Percentiles rank a stretch among this genome's conserved stretches.
Evolutionary conservation across 2,888 invertebrate species (phyloP).

Genomic region (Philhelius pedissequus): DNA sequence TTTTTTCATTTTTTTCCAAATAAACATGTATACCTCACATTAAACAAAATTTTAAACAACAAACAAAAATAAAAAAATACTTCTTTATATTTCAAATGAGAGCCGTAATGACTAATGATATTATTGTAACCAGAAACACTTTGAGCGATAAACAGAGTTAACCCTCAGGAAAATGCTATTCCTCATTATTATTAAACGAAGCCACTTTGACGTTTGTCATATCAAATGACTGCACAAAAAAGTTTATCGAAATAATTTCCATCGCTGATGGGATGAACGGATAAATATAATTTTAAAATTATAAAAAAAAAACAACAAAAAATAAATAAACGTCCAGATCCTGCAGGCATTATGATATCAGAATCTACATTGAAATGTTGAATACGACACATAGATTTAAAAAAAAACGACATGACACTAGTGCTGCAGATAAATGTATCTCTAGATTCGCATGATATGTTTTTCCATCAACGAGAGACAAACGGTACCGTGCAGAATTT

Average conservation of each 20-base stretch:
- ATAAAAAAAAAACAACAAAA: background rate
- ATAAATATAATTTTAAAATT: conserved; percentile 26
- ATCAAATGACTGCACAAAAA: conserved; percentile 11
- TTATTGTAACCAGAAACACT: background rate
- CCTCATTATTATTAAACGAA: conserved; percentile 17
- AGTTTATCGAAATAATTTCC: conserved; percentile 9
- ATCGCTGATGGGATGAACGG: conserved; percentile 12
- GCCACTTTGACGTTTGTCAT: conserved; percentile 5
- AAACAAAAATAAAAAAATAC: background rate
- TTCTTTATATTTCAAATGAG: conserved; percentile 3
- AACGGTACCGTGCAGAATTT: conserved; percentile 11
- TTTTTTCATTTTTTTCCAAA: background rate
- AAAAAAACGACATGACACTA: conserved; percentile 26
- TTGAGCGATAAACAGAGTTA: conserved; percentile 2
- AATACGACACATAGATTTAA: conserved; percentile 12
- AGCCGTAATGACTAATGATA: conserved; percentile 7
- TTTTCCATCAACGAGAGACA: conserved; percentile 53
- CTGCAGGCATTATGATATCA: conserved; percentile 12
- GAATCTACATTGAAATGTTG: conserved; percentile 39
- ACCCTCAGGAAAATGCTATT: conserved; percentile 15
- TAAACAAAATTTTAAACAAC: background rate
- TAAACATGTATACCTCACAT: background rate
- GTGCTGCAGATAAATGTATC: conserved; percentile 58
- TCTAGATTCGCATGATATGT: conserved; percentile 54
- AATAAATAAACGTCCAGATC: conserved; percentile 27